These are phyloP conservation scores for Cuculus canorus DNA, from an alignment of 2,797 vertebrate species.

Conservation along the genomic window DNA sequence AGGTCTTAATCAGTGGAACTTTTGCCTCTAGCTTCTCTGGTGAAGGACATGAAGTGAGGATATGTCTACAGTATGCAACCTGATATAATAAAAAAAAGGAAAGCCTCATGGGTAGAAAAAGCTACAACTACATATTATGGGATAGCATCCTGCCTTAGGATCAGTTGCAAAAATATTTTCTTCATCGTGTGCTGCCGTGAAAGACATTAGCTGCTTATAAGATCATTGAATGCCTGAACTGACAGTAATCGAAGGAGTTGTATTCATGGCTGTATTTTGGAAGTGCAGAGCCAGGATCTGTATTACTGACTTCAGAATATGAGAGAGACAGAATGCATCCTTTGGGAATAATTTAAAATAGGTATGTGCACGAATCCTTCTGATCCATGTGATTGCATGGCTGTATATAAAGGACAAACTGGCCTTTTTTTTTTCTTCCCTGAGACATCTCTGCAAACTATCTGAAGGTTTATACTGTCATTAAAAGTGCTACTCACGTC, in stretches of 20 bases:
- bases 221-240: not conserved
- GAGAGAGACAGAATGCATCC: not conserved
- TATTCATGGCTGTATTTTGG: not conserved
- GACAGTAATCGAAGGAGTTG: not conserved
- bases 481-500: not conserved
- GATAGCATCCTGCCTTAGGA: not conserved
- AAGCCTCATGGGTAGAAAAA: not conserved
- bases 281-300: not conserved
- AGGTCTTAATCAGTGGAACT: not conserved
- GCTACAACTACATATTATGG: not conserved
- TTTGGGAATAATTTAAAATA: conserved; percentile 29
- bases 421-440: not conserved
- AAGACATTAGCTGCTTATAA: not conserved
- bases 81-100: not conserved
- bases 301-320: not conserved
- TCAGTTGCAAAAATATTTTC: not conserved
- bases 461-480: not conserved
- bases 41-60: not conserved
- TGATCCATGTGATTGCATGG: not conserved
- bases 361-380: not conserved
- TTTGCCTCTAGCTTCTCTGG: not conserved
- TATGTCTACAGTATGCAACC: not conserved
- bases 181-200: not conserved
- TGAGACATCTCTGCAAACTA: not conserved
- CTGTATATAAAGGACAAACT: not conserved